Evolutionary conservation across 2,797 vertebrate genomes (phyloP).

Genomic region (Botia kubotai): DNA sequence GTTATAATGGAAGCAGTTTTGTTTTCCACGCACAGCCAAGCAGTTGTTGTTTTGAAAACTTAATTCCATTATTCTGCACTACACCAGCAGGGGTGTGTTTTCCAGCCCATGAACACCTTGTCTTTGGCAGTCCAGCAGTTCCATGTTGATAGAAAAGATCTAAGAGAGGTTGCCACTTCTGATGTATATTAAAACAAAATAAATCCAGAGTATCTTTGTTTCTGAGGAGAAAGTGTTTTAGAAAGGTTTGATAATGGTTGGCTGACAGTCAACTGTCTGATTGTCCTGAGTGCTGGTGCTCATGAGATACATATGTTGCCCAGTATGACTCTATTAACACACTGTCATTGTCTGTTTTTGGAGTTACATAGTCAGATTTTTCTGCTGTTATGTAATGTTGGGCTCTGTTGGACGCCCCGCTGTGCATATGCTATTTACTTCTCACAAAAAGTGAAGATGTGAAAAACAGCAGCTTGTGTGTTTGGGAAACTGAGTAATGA

Average conservation of each 20-base stretch:
- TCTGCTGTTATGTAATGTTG: constrained; percentile 1
- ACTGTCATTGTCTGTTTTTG: constrained; percentile 4
- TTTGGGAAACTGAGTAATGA: neutral
- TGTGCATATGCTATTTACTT: constrained; percentile 13
- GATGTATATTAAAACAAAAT: neutral
- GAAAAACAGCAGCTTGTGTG: constrained; percentile 11
- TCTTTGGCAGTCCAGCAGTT: neutral
- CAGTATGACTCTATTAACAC: neutral
- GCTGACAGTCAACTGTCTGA: neutral
- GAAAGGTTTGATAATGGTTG: neutral
- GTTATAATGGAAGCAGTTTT: neutral
- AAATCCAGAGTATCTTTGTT: neutral
- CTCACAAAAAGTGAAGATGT: constrained; percentile 21
- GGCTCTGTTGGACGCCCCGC: constrained; percentile 14
- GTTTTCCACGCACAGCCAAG: neutral
- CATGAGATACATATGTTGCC: neutral
- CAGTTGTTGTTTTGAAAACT: neutral
- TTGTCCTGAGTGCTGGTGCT: neutral
- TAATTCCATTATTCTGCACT: too few relatives aligned
- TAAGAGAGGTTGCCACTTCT: neutral
- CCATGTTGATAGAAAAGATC: neutral
- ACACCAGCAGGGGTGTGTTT: neutral
- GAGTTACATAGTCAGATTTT: constrained; percentile 33
- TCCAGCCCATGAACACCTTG: neutral
- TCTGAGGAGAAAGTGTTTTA: neutral